Percentiles rank a stretch among this genome's conserved stretches.
phyloP scores from a whole-genome alignment of 2,888 invertebrate genomes.

The Trimorus sp. region DNA sequence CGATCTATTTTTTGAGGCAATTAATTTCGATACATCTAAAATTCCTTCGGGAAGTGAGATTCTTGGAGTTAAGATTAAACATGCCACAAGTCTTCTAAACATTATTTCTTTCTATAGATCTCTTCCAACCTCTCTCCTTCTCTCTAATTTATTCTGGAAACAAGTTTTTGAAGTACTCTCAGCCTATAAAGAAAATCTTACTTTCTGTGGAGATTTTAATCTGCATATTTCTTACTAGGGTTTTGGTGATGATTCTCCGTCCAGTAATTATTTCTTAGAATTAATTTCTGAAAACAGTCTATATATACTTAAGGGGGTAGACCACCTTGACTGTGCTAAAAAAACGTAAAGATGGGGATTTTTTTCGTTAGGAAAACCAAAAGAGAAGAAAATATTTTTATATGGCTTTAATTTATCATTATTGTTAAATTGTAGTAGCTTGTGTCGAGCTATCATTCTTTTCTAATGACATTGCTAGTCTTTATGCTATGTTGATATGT shows the following conservation, averaged over 20 bases:
- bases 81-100: neutral
- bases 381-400: too few species aligned
- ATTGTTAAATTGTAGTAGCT: too few species aligned
- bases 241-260: neutral
- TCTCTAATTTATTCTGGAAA: neutral
- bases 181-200: neutral
- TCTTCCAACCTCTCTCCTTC: neutral
- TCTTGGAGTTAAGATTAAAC: neutral
- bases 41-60: neutral
- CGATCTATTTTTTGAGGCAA: too few species aligned
- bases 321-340: too few species aligned
- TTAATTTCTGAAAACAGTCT: neutral
- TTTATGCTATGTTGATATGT: too few species aligned
- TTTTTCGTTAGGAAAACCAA: too few species aligned
- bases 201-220: conserved; percentile 30
- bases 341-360: too few species aligned
- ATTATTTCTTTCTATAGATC: conserved; percentile 8
- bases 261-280: neutral
- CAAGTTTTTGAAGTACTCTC: neutral
- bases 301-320: conserved; percentile 8
- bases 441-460: too few species aligned
- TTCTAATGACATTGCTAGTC: too few species aligned
- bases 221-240: conserved; percentile 25
- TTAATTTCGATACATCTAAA: too few species aligned
- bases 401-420: too few species aligned